Evolutionary conservation across 2,888 invertebrate species (phyloP).

Genomic region (Tipula lateralis): DNA sequence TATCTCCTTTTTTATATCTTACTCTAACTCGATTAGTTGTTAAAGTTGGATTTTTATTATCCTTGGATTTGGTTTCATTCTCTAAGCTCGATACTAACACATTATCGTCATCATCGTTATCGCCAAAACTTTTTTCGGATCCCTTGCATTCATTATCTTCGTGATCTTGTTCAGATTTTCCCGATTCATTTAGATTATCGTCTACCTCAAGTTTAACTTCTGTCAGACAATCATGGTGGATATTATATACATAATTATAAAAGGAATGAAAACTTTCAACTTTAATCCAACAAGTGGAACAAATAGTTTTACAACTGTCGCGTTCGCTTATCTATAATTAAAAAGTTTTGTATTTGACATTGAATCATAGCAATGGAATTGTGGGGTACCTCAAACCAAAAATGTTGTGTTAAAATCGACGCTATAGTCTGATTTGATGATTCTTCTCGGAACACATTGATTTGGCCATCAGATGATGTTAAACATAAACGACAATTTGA

Average conservation of each 20-base stretch:
- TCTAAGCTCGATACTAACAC: neutral
- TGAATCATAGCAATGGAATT: neutral
- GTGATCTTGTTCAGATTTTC: neutral
- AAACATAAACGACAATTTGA: neutral
- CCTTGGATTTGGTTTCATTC: neutral
- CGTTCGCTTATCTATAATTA: neutral
- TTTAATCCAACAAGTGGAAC: neutral
- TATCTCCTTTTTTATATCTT: neutral
- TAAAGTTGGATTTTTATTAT: neutral
- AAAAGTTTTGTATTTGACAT: neutral
- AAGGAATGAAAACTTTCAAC: neutral
- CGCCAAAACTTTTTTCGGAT: neutral
- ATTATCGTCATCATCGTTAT: neutral
- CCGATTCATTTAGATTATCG: neutral
- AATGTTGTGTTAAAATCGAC: neutral
- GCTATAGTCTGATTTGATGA: neutral
- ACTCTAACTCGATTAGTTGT: neutral
- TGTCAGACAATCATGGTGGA: neutral
- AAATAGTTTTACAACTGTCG: neutral
- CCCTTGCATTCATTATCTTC: neutral
- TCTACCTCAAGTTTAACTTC: neutral
- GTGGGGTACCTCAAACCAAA: constrained; percentile 13
- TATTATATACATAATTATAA: neutral
- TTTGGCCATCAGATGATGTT: neutral
- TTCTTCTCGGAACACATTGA: neutral